These are phyloP conservation scores for Myxocyprinus asiaticus DNA, from an alignment of 2,113 vertebrate species.

Conservation along the genomic window DNA sequence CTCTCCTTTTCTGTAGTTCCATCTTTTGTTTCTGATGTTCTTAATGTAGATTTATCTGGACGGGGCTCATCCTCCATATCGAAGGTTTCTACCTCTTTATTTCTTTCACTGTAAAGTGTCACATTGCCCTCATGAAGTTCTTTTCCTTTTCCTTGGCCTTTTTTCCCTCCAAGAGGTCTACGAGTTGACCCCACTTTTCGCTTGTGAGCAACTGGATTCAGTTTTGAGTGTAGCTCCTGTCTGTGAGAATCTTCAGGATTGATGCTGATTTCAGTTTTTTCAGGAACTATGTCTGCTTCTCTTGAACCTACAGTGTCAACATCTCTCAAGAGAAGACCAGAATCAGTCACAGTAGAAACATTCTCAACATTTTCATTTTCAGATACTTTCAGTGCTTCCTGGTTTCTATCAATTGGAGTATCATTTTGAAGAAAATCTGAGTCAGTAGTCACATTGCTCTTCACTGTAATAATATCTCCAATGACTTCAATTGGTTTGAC, in stretches of 20 bases:
- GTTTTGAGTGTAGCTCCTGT: background rate
- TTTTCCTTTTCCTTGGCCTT: background rate
- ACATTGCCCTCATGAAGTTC: background rate
- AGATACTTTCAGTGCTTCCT: background rate
- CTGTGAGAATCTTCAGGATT: background rate
- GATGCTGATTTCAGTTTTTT: background rate
- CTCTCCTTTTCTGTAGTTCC: no score
- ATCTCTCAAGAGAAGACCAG: background rate
- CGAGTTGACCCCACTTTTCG: constrained; percentile 20
- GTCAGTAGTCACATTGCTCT: background rate
- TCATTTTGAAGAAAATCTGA: constrained; percentile 9
- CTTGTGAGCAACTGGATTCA: background rate
- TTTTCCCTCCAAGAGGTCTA: background rate
- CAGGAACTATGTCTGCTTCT: background rate
- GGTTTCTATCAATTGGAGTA: background rate
- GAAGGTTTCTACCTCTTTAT: no score
- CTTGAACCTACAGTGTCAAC: background rate
- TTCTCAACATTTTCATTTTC: background rate
- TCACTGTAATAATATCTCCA: background rate
- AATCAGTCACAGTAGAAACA: constrained; percentile 3
- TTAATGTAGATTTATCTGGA: no score
- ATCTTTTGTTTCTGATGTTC: no score
- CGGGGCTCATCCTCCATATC: no score
- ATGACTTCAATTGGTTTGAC: background rate
- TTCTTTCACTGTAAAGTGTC: no score